These are phyloP conservation scores for Orbicella faveolata DNA, from an alignment of 64 coral and sea anemone genomes.

Conservation along the genomic window DNA sequence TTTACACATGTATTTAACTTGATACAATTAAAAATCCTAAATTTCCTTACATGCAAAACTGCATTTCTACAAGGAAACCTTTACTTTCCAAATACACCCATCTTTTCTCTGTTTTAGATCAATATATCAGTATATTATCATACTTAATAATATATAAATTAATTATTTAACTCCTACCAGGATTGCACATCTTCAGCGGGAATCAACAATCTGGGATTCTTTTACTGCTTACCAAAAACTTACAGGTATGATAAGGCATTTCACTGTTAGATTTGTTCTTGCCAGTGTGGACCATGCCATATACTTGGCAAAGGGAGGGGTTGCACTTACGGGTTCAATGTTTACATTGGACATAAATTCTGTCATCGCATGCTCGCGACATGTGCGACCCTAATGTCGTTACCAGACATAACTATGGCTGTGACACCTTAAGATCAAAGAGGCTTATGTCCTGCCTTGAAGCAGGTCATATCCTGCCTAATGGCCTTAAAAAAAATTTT, in stretches of 20 bases:
- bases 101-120: neutral
- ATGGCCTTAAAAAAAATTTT: neutral
- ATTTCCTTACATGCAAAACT: too few species aligned
- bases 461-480: constrained; percentile 8
- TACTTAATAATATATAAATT: neutral
- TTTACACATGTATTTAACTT: neutral
- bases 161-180: neutral
- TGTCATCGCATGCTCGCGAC: neutral
- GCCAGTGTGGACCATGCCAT: constrained; percentile 36
- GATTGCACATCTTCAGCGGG: neutral
- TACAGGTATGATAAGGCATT: neutral
- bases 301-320: neutral
- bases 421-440: neutral
- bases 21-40: neutral
- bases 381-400: neutral
- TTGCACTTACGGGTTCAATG: neutral
- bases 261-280: constrained; percentile 10
- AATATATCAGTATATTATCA: neutral
- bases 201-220: neutral
- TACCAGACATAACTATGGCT: constrained; percentile 7
- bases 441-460: neutral
- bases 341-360: too few species aligned
- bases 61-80: too few species aligned
- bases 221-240: too few species aligned
- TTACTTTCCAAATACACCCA: too few species aligned